Percentiles rank a stretch among this genome's conserved stretches.
Evolutionary conservation across 2,113 vertebrate genomes (phyloP).

Genomic region (Empidonax traillii): DNA sequence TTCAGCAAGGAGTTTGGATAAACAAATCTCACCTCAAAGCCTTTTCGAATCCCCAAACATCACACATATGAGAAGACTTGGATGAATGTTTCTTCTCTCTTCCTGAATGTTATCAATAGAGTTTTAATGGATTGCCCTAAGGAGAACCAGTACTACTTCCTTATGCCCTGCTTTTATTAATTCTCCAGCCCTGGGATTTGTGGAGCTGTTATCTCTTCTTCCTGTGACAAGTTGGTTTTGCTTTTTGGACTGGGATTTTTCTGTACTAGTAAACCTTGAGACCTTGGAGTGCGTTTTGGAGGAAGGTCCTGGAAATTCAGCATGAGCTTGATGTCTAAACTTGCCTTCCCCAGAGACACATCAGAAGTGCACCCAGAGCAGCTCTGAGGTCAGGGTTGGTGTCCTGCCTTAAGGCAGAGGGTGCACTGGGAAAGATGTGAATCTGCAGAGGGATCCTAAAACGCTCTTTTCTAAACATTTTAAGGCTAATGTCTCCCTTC

Average conservation of each 20-base stretch:
- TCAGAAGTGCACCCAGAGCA: background rate
- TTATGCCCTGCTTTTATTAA: background rate
- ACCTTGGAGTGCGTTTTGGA: background rate
- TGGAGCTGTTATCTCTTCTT: background rate
- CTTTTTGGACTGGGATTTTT: background rate
- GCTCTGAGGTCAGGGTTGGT: background rate
- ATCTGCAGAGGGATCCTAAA: background rate
- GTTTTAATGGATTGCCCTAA: background rate
- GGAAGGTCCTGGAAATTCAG: background rate
- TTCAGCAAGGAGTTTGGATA: background rate
- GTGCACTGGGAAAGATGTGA: background rate
- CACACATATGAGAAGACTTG: background rate
- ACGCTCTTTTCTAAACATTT: background rate
- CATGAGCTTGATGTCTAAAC: background rate
- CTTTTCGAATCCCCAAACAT: background rate
- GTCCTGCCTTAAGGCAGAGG: background rate
- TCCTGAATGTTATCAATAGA: background rate
- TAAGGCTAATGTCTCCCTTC: conserved; percentile 8
- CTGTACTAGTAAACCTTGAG: background rate
- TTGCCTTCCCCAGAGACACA: background rate
- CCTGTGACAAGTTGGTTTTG: background rate
- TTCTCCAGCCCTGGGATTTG: background rate
- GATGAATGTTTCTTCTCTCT: background rate
- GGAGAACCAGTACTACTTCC: background rate
- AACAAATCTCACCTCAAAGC: background rate